phyloP scores from a whole-genome alignment of 2,888 invertebrate species.

The Meiosimyza decipiens region DNA sequence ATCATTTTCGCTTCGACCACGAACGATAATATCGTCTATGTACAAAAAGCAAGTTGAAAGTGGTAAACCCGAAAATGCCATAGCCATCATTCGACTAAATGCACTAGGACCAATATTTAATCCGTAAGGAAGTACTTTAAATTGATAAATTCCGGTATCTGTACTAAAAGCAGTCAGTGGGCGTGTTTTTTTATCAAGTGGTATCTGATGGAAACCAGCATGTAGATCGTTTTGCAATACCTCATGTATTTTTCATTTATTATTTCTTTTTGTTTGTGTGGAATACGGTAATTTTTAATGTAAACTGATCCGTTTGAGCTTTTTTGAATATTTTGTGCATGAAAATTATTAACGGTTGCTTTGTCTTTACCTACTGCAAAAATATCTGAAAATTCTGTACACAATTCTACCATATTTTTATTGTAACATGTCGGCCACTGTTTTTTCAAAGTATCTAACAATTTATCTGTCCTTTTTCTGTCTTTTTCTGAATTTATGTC shows the following conservation, averaged over 20 bases:
- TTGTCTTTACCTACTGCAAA: background rate
- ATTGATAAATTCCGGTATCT: background rate
- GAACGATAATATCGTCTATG: background rate
- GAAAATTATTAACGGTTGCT: background rate
- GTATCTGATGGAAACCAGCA: constrained; percentile 4
- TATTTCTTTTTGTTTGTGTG: background rate
- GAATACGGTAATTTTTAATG: too few species aligned
- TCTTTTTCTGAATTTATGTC: background rate
- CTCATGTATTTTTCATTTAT: constrained; percentile 1
- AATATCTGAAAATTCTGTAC: constrained; percentile 9
- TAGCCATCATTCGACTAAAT: too few species aligned
- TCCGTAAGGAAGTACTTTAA: constrained; percentile 5
- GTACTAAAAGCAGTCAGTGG: background rate
- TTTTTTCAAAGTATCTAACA: constrained; percentile 4
- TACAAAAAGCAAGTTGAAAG: too few species aligned
- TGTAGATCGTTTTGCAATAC: background rate
- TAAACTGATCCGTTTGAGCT: constrained; percentile 2
- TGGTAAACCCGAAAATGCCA: too few species aligned
- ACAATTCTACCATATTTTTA: background rate
- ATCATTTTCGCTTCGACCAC: background rate
- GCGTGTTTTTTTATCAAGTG: background rate
- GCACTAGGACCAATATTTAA: background rate
- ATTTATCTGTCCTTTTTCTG: constrained; percentile 1
- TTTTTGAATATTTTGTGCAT: background rate
- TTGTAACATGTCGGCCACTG: constrained; percentile 6